Base-by-base conservation (phyloP, 2,113 vertebrate genomes). In the Apaloderma vittatum region DNA sequence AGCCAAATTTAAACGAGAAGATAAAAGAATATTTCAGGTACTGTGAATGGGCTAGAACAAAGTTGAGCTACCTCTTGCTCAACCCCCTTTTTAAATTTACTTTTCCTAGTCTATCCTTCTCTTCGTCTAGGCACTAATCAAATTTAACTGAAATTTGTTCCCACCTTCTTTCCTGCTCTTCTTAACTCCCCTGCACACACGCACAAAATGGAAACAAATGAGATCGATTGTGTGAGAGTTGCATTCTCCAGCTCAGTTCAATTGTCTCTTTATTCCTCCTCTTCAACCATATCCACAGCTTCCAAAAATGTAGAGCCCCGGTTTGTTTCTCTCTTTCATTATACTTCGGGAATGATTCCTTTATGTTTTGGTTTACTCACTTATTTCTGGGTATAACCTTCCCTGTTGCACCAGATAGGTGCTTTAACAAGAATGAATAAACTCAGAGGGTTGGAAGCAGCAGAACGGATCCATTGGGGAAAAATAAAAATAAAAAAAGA, bases 61-160 rank as follows among this genome's bases (percentile, higher is more conserved):
- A 91, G 91, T 73, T 83, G 78, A 88, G 24, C 30, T 40, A 36
- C n/a, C n/a, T 86, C 71, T 92, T 79, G 59, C 88, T 92, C 72
- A 86, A 93, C 15, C 18, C 26, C 36, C 67, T 86, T 54, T 93
- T 66, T 12, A 83, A 79, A 92, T 73, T 86, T 92, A 58, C 68
- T 88, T 92, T 86, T 74, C 72, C n/a, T 49, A 49, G 32, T 86
- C 55, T 66, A 54, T 45, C 74, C 34, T 70, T 55, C 48, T 82
- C 74, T 88, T 74, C 92, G 78, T 72, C 70, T 65, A 88, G 36
- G 54, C 82, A 88, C 79, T 88, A 58, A 80, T 76, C 63, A 86
- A 93, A 76, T 88, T 83, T 67, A 87, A 85, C 65, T 85, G 34
- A 34, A 37, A 79, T 73, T 80, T 70, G 16, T 49, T 86, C n/a